phyloP scores from a whole-genome alignment of 2,113 vertebrate genomes.

The Toxostoma redivivum region DNA sequence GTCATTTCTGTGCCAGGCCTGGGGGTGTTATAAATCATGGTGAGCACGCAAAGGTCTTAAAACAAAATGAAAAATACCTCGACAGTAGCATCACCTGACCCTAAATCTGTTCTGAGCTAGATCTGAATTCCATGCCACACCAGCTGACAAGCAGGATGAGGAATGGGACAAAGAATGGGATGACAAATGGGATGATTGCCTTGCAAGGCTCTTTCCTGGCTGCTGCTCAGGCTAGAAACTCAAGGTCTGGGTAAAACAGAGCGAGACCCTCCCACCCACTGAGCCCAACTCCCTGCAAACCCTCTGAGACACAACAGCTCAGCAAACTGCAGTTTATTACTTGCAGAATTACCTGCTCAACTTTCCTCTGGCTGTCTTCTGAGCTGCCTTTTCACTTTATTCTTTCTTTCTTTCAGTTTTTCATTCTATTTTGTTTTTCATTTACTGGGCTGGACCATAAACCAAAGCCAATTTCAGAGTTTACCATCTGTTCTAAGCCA shows the following conservation, averaged over 20 bases:
- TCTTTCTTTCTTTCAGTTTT: background rate
- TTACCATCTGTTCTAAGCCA: background rate
- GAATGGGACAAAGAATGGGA: background rate
- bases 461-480: background rate
- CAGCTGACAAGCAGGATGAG: background rate
- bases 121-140: background rate
- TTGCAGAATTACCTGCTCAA: background rate
- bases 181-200: background rate
- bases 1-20: background rate
- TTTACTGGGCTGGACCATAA: background rate
- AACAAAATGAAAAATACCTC: background rate
- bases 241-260: background rate
- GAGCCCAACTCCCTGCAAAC: background rate
- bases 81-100: background rate
- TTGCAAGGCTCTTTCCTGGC: background rate
- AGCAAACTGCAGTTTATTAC: background rate
- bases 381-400: background rate
- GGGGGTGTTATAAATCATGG: background rate
- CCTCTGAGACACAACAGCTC: background rate
- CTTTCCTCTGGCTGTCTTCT: background rate
- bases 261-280: background rate
- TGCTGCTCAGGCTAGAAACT: background rate
- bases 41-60: background rate
- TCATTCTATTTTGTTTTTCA: background rate
- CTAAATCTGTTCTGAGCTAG: background rate